Evolutionary conservation across 2,797 vertebrate species (phyloP).

Genomic region (Percopsis omiscomaycus): DNA sequence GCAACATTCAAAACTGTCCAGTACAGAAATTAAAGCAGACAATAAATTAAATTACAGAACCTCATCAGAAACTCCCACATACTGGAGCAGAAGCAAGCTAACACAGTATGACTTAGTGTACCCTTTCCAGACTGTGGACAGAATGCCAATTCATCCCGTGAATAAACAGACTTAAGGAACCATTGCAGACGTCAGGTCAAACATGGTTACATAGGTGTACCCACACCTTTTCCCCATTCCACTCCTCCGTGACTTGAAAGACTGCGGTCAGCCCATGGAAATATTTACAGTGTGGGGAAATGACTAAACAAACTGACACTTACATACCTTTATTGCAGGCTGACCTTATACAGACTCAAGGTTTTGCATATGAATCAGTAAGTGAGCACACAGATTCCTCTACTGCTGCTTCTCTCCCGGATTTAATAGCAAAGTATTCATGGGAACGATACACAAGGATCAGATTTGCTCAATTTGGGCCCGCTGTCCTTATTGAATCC

Average conservation of each 20-base stretch:
- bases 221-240: slow-evolving; percentile 57
- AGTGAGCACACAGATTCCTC: slow-evolving; percentile 28
- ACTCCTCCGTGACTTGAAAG: slow-evolving; percentile 57
- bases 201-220: slow-evolving; percentile 51
- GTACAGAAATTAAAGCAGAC: not conserved
- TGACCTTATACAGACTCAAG: slow-evolving; percentile 25
- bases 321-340: slow-evolving; percentile 5
- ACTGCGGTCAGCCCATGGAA: slow-evolving; percentile 46
- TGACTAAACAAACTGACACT: slow-evolving; percentile 43
- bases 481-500: slow-evolving; percentile 21
- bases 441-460: slow-evolving; percentile 30
- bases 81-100: not conserved
- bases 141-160: slow-evolving; percentile 64
- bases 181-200: slow-evolving; percentile 49
- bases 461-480: slow-evolving; percentile 20
- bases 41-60: not conserved
- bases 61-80: too few relatives aligned
- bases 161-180: slow-evolving; percentile 55
- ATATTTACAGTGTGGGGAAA: slow-evolving; percentile 67
- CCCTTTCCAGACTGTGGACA: slow-evolving; percentile 56
- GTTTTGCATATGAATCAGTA: slow-evolving; percentile 2
- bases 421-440: slow-evolving; percentile 9
- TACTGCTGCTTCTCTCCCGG: slow-evolving; percentile 9
- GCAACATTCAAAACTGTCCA: not conserved
- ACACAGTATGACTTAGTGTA: slow-evolving; percentile 28